Conservation (phyloP, 2,113 vertebrate genomes). For the Pteropus alecto region DNA sequence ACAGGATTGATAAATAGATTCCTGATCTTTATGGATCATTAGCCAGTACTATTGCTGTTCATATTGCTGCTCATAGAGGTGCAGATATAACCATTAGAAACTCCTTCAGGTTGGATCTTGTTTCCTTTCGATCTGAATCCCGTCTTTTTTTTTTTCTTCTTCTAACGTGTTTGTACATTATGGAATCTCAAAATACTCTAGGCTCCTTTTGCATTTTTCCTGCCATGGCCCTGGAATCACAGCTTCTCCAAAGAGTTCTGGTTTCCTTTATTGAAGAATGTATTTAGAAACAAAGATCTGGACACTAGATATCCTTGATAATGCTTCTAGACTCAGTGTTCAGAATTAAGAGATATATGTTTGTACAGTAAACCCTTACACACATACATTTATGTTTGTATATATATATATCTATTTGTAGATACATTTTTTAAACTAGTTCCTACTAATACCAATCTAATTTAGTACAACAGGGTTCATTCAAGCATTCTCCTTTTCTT, state of each 20-base stretch:
- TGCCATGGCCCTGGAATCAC: background rate
- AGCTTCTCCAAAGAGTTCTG: background rate
- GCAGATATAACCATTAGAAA: background rate
- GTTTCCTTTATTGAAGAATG: background rate
- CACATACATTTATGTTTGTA: too few relatives aligned
- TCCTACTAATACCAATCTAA: background rate
- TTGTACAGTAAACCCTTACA: background rate
- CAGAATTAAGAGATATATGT: background rate
- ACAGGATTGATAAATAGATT: background rate
- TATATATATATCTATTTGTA: background rate
- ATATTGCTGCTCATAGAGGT: background rate
- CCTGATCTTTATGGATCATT: background rate
- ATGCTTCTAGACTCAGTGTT: background rate
- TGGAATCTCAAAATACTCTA: background rate
- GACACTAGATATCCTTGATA: background rate
- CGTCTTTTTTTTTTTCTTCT: background rate
- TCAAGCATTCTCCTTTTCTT: background rate
- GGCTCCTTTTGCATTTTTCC: background rate
- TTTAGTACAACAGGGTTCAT: background rate
- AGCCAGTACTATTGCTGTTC: background rate
- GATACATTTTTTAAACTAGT: background rate
- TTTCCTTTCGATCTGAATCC: background rate
- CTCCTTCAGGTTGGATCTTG: background rate
- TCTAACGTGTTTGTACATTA: background rate
- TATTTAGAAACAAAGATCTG: background rate